Conservation (phyloP, 2,888 invertebrate genomes). For the Trichopoda pennipes region DNA sequence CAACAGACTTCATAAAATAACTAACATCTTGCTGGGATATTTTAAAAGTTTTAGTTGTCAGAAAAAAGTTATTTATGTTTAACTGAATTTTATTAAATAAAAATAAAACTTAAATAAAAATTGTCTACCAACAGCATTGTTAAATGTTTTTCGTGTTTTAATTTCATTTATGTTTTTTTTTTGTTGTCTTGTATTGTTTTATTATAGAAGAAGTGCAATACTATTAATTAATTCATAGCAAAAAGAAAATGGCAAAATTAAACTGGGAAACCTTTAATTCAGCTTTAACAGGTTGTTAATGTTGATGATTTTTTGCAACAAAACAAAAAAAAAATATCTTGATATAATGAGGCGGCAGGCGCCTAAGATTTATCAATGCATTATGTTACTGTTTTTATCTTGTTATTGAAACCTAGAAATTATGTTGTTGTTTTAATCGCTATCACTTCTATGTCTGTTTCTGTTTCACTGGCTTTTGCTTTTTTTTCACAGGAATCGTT, state of each 20-base stretch:
- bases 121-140: constrained; percentile 22
- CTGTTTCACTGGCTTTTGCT: background rate
- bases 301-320: background rate
- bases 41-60: background rate
- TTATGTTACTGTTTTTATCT: constrained; percentile 23
- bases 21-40: background rate
- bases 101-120: constrained; percentile 5
- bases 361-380: constrained; percentile 30
- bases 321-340: constrained; percentile 40
- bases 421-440: constrained; percentile 45
- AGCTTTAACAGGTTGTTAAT: constrained; percentile 59
- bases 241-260: constrained; percentile 46
- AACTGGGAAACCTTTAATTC: constrained; percentile 57
- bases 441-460: constrained; percentile 2
- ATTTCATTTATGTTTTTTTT: constrained; percentile 14
- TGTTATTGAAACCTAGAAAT: constrained; percentile 37
- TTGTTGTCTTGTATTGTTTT: constrained; percentile 32
- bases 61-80: background rate
- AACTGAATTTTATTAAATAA: constrained; percentile 3
- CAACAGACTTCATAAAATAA: background rate
- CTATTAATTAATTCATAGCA: constrained; percentile 67
- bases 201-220: constrained; percentile 47
- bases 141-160: constrained; percentile 14
- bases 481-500: constrained; percentile 36
- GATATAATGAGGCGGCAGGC: constrained; percentile 58